Evolutionary conservation across 2,113 vertebrate species (phyloP).

Genomic region (Grantiella picta): DNA sequence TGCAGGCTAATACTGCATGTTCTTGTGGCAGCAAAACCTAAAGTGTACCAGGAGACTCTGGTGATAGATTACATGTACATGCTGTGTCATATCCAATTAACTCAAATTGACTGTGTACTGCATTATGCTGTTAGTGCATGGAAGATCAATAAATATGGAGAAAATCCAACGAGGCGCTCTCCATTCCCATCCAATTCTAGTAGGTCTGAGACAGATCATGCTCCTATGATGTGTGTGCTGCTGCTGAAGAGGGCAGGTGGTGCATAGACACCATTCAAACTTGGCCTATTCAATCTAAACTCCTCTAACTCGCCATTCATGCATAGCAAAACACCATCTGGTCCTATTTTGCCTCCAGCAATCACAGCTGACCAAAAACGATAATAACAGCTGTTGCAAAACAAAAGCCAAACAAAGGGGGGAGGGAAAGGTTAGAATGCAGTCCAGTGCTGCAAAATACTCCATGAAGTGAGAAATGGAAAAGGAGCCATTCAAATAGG

Average conservation of each 20-base stretch:
- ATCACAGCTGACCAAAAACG: constrained; percentile 99
- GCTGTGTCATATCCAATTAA: constrained; percentile 98
- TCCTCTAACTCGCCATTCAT: constrained; percentile 99
- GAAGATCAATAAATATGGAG: constrained; percentile 97
- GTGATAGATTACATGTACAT: constrained; percentile 93
- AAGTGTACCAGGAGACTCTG: constrained; percentile 80
- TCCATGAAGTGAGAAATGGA: constrained; percentile 78
- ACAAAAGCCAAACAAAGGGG: constrained; percentile 99
- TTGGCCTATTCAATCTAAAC: constrained; percentile 97
- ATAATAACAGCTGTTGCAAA: constrained; percentile 99
- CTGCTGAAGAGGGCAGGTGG: constrained; percentile 97
- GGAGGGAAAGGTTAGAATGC: constrained; percentile 92
- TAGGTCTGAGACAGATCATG: constrained; percentile 87
- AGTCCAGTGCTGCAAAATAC: constrained; percentile 86
- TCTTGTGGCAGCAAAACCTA: constrained; percentile 84
- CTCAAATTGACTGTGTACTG: constrained; percentile 90
- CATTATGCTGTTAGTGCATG: constrained; percentile 88
- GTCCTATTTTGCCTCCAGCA: constrained; percentile 99
- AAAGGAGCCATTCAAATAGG: constrained; percentile 80
- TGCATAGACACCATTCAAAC: constrained; percentile 99
- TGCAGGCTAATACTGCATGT: constrained; percentile 64
- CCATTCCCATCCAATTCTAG: constrained; percentile 74
- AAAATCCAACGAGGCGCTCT: constrained; percentile 78
- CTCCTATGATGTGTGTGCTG: constrained; percentile 82
- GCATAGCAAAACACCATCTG: constrained; percentile 99